Evolutionary conservation across 2,888 invertebrate genomes (phyloP).

Genomic region (Diachrysia chrysitis): DNA sequence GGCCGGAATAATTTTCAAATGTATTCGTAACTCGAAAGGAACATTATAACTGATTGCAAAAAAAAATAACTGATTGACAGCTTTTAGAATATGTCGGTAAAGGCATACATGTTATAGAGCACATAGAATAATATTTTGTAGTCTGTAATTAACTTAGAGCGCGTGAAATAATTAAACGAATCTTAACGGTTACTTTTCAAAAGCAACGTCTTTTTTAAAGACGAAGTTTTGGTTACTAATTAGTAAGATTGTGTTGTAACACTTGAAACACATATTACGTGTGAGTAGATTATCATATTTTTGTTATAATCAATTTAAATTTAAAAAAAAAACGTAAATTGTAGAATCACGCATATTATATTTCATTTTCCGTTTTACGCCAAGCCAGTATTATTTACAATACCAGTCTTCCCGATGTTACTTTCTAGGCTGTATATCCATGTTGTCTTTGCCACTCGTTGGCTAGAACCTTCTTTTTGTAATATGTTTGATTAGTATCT

Average conservation of each 20-base stretch:
- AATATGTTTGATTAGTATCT: too few relatives aligned
- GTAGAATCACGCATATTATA: slow-evolving; percentile 1
- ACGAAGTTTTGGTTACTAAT: too few relatives aligned
- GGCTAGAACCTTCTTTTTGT: neutral
- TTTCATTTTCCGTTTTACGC: neutral
- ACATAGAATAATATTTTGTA: neutral
- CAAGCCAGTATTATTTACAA: slow-evolving; percentile 2
- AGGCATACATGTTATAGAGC: neutral
- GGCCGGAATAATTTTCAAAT: slow-evolving; percentile 40
- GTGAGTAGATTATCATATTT: too few relatives aligned
- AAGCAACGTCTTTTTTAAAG: too few relatives aligned
- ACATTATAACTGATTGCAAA: slow-evolving; percentile 12
- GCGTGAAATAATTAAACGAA: slow-evolving; percentile 1
- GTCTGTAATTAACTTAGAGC: neutral
- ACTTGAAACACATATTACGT: too few relatives aligned
- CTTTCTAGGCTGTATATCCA: slow-evolving; percentile 29
- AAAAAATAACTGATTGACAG: slow-evolving; percentile 43
- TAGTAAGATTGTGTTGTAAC: too few relatives aligned
- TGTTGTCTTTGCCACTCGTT: slow-evolving; percentile 14
- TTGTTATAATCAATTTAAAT: too few relatives aligned
- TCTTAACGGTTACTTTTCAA: too few relatives aligned
- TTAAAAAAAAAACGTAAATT: too few relatives aligned
- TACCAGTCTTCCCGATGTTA: slow-evolving; percentile 22
- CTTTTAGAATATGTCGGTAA: slow-evolving; percentile 14
- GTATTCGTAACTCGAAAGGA: slow-evolving; percentile 27